Evolutionary conservation across 2,888 invertebrate genomes (phyloP).

Genomic region (Netelia fuscicornis): DNA sequence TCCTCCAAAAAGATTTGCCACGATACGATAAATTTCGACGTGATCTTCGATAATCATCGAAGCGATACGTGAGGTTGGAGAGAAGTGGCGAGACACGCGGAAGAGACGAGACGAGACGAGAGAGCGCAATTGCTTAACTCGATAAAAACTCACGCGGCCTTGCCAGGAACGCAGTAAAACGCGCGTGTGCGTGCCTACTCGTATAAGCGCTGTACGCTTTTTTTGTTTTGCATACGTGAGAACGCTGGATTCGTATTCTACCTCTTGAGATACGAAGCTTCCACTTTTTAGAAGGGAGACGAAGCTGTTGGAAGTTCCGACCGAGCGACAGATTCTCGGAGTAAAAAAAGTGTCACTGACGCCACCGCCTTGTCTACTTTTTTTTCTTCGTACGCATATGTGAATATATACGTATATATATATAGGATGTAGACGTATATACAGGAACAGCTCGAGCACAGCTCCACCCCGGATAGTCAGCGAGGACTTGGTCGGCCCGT

Average conservation of each 20-base stretch:
- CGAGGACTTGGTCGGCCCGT: conserved; percentile 34
- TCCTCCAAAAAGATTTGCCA: not conserved
- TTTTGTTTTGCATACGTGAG: conserved; percentile 60
- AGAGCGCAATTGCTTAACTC: conserved; percentile 52
- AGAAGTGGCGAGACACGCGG: not conserved
- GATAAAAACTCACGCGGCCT: conserved; percentile 77
- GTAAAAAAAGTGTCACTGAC: not conserved
- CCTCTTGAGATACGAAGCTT: not conserved
- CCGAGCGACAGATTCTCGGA: conserved; percentile 1
- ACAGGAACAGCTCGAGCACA: not conserved
- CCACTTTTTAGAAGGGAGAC: not conserved
- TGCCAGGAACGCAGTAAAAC: conserved; percentile 74
- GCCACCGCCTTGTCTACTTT: conserved; percentile 2
- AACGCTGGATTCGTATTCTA: not conserved
- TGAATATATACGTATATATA: not conserved
- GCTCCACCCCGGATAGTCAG: not conserved
- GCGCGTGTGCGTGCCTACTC: conserved; percentile 73
- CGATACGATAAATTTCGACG: not conserved
- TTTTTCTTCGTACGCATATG: not conserved
- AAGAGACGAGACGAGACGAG: conserved; percentile 30
- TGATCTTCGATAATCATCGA: not conserved
- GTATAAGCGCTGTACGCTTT: conserved; percentile 67
- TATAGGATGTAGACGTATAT: not conserved
- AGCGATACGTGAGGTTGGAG: not conserved
- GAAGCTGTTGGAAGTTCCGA: too few species aligned